Conservation (phyloP, 2,113 vertebrate species). For the Loxodonta africana region DNA sequence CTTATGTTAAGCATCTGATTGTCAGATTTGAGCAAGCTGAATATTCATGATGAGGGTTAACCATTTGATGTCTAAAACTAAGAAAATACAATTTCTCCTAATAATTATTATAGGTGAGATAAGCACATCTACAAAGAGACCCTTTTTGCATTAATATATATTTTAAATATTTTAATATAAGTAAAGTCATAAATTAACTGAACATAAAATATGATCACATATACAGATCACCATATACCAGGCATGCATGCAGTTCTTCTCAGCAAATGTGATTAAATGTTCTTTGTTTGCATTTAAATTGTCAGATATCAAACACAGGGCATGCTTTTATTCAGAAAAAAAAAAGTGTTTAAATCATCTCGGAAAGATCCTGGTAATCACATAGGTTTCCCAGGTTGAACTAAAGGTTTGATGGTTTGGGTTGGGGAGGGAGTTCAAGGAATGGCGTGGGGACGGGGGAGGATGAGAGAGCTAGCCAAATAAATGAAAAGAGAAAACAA, state of each 20-base stretch:
- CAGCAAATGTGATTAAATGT: constrained; percentile 87
- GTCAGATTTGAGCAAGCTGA: constrained; percentile 89
- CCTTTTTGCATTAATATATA: constrained; percentile 19
- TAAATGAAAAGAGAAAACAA: constrained; percentile 66
- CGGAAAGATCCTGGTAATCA: neutral
- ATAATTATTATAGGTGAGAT: constrained; percentile 57
- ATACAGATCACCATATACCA: constrained; percentile 69
- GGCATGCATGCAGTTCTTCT: constrained; percentile 70
- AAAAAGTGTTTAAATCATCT: constrained; percentile 70
- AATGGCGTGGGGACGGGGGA: neutral
- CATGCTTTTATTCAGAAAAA: constrained; percentile 35
- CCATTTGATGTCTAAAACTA: constrained; percentile 85
- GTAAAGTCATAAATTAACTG: constrained; percentile 80
- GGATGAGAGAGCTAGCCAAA: constrained; percentile 50
- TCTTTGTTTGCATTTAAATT: constrained; percentile 89
- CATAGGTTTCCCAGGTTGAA: constrained; percentile 54
- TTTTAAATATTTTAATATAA: constrained; percentile 59
- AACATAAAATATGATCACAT: constrained; percentile 43
- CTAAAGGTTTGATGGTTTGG: constrained; percentile 61
- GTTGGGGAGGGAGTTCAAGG: constrained; percentile 68
- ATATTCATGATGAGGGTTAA: constrained; percentile 91
- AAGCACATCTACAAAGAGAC: constrained; percentile 45
- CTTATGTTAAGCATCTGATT: constrained; percentile 91
- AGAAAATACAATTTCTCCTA: constrained; percentile 64
- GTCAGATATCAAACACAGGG: constrained; percentile 75